Evolutionary conservation across 1,140 invertebrate genomes (phyloP).

Genomic region (Campoletis sonorensis): DNA sequence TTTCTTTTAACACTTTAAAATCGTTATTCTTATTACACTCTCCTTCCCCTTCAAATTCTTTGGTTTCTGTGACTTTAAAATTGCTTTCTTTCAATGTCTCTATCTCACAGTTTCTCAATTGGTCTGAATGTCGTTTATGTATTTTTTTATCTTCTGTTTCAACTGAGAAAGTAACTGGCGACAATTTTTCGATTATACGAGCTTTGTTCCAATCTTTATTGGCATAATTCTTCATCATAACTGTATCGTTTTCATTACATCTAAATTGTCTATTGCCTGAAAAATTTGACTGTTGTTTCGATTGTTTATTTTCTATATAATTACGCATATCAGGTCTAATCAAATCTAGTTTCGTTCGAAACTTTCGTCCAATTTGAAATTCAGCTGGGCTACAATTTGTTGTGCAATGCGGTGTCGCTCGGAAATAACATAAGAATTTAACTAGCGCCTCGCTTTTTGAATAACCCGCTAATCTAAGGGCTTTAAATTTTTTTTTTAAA

Average conservation of each 20-base stretch:
- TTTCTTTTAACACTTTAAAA: too few relatives aligned
- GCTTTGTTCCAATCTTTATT: slow-evolving; percentile 18
- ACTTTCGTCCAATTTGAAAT: slow-evolving; percentile 32
- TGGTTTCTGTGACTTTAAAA: too few relatives aligned
- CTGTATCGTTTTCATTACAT: slow-evolving; percentile 3
- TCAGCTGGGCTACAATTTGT: slow-evolving; percentile 41
- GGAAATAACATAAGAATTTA: slow-evolving; percentile 33
- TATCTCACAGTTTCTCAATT: not conserved
- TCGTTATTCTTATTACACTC: too few relatives aligned
- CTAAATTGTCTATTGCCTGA: slow-evolving; percentile 11
- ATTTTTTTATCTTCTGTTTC: not conserved
- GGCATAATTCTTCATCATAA: slow-evolving; percentile 38
- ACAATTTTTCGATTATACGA: not conserved
- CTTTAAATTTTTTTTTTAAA: too few relatives aligned
- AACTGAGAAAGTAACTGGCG: not conserved
- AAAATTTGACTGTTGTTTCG: not conserved
- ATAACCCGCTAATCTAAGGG: not conserved
- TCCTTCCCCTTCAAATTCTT: too few relatives aligned
- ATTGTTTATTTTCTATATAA: slow-evolving; percentile 13
- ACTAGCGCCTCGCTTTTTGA: slow-evolving; percentile 10
- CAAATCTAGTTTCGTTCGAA: slow-evolving; percentile 25
- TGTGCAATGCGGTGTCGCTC: slow-evolving; percentile 34
- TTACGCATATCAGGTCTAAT: slow-evolving; percentile 7
- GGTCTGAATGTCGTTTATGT: not conserved
- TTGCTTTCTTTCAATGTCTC: too few relatives aligned